Conservation (phyloP, 30 jellyfish, hydroid and myxozoan genomes). For the Aurelia sp. region DNA sequence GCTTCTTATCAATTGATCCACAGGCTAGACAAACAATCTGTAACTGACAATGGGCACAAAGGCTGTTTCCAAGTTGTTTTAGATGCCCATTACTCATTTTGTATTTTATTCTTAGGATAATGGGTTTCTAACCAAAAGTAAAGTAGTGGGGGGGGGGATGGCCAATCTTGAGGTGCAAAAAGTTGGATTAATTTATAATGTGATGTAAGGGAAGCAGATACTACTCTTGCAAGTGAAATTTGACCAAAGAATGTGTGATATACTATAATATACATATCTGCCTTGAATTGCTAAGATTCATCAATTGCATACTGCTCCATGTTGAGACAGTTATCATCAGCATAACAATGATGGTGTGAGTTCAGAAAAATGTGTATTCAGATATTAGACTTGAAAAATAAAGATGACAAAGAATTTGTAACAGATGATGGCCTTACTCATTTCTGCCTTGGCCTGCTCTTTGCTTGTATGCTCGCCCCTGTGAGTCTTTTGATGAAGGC, state of each 20-base stretch:
- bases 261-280: too few species aligned
- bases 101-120: too few species aligned
- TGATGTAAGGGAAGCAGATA: neutral
- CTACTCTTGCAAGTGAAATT: slow-evolving; percentile 11
- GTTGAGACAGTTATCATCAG: neutral
- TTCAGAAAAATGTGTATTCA: neutral
- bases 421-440: slow-evolving; percentile 16
- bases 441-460: slow-evolving; percentile 16
- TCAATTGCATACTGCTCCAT: neutral
- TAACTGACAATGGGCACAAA: neutral
- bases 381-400: slow-evolving; percentile 7
- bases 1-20: neutral
- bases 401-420: slow-evolving; percentile 1
- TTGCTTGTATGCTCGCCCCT: slow-evolving; percentile 18
- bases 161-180: slow-evolving; percentile 1
- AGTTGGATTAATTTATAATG: neutral
- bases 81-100: too few species aligned
- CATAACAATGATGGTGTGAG: neutral
- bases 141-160: neutral
- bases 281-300: too few species aligned
- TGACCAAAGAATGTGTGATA: neutral
- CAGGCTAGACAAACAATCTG: neutral
- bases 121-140: neutral
- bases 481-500: slow-evolving; percentile 23
- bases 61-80: too few species aligned